phyloP scores from a whole-genome alignment of 2,888 invertebrate species.

The Apomyelois bistriatella region DNA sequence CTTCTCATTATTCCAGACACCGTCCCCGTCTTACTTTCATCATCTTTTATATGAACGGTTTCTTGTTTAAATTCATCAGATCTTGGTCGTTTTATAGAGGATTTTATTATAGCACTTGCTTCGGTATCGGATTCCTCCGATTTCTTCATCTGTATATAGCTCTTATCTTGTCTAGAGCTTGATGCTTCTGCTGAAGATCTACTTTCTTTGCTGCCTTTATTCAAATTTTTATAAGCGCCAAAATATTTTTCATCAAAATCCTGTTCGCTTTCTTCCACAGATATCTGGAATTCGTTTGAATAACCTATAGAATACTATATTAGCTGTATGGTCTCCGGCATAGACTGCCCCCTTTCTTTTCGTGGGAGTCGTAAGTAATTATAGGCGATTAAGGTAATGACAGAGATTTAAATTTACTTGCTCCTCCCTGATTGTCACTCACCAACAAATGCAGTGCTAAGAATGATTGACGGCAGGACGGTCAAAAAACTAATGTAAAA shows the following conservation, averaged over 20 bases:
- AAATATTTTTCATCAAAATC: constrained; percentile 69
- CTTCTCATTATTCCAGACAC: background rate
- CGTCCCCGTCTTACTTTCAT: constrained; percentile 5
- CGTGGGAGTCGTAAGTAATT: too few species aligned
- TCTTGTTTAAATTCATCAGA: constrained; percentile 14
- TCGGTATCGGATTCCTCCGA: background rate
- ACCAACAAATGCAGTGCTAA: too few species aligned
- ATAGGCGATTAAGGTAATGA: too few species aligned
- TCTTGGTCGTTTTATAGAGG: background rate
- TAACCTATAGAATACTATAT: background rate
- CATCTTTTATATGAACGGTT: constrained; percentile 15
- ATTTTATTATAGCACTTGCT: background rate
- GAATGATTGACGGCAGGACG: too few species aligned
- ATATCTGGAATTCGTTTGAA: constrained; percentile 38
- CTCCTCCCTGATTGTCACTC: too few species aligned
- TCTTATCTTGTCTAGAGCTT: constrained; percentile 10
- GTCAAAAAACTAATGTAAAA: too few species aligned
- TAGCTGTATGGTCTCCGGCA: too few species aligned
- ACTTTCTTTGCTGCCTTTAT: constrained; percentile 30
- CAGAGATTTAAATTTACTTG: too few species aligned
- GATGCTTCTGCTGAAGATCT: constrained; percentile 23
- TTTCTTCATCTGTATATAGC: background rate
- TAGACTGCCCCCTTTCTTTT: too few species aligned
- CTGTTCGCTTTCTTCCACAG: constrained; percentile 59
- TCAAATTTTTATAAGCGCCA: constrained; percentile 52